phyloP scores from a whole-genome alignment of 2,888 invertebrate genomes.

The Microctonus hyperodae region DNA sequence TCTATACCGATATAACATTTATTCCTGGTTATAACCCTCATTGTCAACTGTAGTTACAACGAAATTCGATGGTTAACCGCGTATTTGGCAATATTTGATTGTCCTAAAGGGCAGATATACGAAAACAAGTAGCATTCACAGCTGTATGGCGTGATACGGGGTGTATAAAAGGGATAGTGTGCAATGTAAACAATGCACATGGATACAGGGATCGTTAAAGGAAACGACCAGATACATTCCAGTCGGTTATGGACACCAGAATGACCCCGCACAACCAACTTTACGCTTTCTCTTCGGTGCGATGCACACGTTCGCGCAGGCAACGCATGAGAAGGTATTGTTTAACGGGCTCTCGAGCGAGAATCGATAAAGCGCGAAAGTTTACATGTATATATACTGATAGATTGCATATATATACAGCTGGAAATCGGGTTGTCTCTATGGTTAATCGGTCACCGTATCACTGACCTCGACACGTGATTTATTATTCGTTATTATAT shows the following conservation, averaged over 20 bases:
- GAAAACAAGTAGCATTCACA: neutral
- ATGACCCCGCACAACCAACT: conserved; percentile 26
- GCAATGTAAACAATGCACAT: conserved; percentile 19
- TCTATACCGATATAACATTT: neutral
- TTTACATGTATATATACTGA: neutral
- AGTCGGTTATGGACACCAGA: conserved; percentile 38
- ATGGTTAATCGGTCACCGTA: conserved; percentile 14
- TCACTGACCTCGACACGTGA: conserved; percentile 17
- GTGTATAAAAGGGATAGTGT: neutral
- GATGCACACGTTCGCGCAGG: conserved; percentile 10
- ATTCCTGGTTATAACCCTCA: neutral
- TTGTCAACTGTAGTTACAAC: neutral
- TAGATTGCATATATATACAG: neutral
- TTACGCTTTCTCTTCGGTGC: conserved; percentile 16
- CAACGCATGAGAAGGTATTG: conserved; percentile 18
- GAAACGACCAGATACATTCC: conserved; percentile 38
- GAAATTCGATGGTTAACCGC: conserved; percentile 9
- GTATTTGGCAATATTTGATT: neutral
- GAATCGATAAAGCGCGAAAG: conserved; percentile 25
- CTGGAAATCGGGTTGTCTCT: conserved; percentile 22
- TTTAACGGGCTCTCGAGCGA: conserved; percentile 15
- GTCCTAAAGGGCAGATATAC: neutral
- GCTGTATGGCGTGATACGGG: neutral
- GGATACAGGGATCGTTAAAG: conserved; percentile 40
- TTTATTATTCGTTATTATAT: neutral